These are phyloP conservation scores for Drosophila leonis DNA, from an alignment of 2,888 invertebrate species.

Conservation along the genomic window DNA sequence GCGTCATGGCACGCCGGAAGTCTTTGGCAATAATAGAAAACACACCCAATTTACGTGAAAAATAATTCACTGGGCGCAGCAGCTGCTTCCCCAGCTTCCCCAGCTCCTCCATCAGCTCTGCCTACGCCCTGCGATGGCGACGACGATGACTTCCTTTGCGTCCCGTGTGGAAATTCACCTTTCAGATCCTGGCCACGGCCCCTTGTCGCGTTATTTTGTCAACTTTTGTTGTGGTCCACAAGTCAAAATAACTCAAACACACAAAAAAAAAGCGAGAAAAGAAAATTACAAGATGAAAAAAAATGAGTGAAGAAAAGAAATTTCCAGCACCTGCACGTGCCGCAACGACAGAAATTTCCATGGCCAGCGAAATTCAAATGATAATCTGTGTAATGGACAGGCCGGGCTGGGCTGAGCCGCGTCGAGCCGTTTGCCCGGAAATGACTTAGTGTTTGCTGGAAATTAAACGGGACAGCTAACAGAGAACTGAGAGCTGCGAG, in stretches of 20 bases:
- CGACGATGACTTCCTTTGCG: conserved; percentile 31
- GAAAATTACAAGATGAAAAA: conserved; percentile 15
- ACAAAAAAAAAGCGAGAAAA: conserved; percentile 7
- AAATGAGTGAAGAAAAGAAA: conserved; percentile 5
- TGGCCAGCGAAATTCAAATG: conserved; percentile 67
- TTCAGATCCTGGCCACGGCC: conserved; percentile 34
- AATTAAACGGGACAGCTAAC: conserved; percentile 62
- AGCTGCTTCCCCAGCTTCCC: conserved; percentile 60
- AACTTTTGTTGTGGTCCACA: conserved; percentile 64
- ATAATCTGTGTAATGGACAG: conserved; percentile 76
- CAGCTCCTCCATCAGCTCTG: not conserved
- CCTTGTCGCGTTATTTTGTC: conserved; percentile 60
- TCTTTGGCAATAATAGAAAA: conserved; percentile 79
- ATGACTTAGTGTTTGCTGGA: conserved; percentile 77
- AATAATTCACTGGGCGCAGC: conserved; percentile 72
- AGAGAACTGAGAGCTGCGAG: not conserved
- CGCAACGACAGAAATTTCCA: conserved; percentile 39
- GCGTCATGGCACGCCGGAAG: conserved; percentile 75
- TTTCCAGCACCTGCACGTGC: conserved; percentile 52
- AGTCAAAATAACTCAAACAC: conserved; percentile 55
- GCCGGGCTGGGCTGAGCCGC: not conserved
- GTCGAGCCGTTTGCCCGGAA: conserved; percentile 65
- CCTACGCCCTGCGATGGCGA: conserved; percentile 13
- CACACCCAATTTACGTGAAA: conserved; percentile 75
- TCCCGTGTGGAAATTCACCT: conserved; percentile 59